Conservation (phyloP, 1,140 invertebrate genomes). For the Parapsyche elsis region DNA sequence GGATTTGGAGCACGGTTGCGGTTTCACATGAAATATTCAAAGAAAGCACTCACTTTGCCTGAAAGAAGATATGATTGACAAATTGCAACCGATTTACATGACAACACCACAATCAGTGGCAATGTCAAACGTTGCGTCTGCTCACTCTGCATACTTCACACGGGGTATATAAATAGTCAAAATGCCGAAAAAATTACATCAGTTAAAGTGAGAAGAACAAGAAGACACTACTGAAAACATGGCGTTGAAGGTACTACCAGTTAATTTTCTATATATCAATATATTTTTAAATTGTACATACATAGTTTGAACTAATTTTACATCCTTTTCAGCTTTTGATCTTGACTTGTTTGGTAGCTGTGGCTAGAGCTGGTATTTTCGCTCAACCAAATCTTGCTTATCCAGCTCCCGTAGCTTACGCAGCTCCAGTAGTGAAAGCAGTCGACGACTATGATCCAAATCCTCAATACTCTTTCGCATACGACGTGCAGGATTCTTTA, state of each 20-base stretch:
- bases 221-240: neutral
- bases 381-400: constrained; percentile 58
- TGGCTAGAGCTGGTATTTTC: constrained; percentile 57
- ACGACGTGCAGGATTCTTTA: constrained; percentile 70
- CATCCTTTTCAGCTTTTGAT: constrained; percentile 61
- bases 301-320: too few species aligned
- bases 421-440: constrained; percentile 53
- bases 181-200: neutral
- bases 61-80: neutral
- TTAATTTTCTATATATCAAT: neutral
- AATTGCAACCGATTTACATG: neutral
- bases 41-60: neutral
- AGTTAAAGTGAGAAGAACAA: neutral
- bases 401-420: constrained; percentile 58
- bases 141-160: neutral
- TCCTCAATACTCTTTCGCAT: constrained; percentile 69
- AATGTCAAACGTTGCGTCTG: constrained; percentile 10
- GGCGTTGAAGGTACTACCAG: neutral
- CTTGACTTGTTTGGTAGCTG: constrained; percentile 62
- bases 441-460: constrained; percentile 66
- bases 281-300: neutral
- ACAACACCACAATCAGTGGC: constrained; percentile 17
- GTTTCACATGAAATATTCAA: neutral
- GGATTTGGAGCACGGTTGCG: neutral
- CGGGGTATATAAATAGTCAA: constrained; percentile 9